Conservation (phyloP, 2,797 vertebrate species). For the Cyprinella venusta region DNA sequence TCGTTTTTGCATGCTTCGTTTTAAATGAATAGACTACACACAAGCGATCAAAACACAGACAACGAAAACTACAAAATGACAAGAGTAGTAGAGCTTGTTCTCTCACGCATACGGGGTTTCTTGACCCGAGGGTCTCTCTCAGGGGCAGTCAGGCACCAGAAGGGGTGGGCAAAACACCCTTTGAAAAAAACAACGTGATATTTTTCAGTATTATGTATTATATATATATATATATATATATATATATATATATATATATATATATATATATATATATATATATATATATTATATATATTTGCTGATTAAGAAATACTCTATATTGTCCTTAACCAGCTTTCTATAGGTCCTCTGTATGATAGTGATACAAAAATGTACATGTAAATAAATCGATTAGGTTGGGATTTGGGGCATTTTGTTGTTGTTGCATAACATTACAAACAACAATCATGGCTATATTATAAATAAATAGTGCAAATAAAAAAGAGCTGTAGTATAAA, state of each 20-base stretch:
- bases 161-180: conserved; percentile 64
- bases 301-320: neutral
- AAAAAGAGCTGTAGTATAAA: neutral
- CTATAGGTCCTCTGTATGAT: neutral
- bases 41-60: neutral
- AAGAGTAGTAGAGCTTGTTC: neutral
- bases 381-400: neutral
- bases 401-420: neutral
- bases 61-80: neutral
- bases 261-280: no score
- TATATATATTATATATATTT: no score
- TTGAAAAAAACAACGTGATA: neutral
- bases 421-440: neutral
- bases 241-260: no score
- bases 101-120: conserved; percentile 62
- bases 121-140: conserved; percentile 58
- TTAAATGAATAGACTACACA: neutral
- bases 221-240: no score
- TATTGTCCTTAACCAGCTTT: neutral
- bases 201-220: no score
- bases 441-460: neutral
- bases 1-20: neutral
- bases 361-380: no score
- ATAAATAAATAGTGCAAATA: neutral
- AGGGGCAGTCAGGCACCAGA: conserved; percentile 61